Conservation (phyloP, 2,113 vertebrate species). For the Propithecus coquereli region DNA sequence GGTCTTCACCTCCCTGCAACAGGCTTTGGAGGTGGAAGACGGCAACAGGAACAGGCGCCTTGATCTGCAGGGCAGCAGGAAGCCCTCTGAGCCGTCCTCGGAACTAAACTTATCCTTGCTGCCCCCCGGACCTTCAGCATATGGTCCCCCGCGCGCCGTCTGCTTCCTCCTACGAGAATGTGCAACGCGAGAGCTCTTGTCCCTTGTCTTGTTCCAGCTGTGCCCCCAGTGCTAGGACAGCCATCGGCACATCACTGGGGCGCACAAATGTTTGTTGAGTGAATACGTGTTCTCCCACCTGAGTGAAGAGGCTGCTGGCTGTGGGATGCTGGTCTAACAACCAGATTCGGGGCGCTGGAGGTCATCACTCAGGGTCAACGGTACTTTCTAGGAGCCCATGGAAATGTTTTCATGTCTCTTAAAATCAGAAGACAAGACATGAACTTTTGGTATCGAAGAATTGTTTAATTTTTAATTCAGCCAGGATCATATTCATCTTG, state of each 20-base stretch:
- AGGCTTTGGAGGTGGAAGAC: fast-evolving
- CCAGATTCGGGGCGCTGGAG: neutral
- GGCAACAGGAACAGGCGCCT: fast-evolving
- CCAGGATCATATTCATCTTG: neutral
- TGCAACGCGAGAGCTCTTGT: fast-evolving
- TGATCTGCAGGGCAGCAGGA: neutral
- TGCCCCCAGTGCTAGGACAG: neutral
- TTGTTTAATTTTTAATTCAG: neutral
- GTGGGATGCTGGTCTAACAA: neutral
- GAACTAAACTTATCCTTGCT: fast-evolving
- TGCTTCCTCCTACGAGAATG: fast-evolving
- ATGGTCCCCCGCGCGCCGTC: fast-evolving
- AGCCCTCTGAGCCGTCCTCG: fast-evolving
- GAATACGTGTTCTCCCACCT: fast-evolving
- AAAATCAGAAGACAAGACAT: neutral
- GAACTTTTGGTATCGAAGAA: neutral
- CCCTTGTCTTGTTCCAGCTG: neutral
- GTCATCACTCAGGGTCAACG: fast-evolving
- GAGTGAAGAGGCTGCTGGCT: neutral
- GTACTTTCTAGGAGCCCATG: neutral
- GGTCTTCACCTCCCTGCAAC: fast-evolving
- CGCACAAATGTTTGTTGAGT: neutral
- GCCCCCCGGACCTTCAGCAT: neutral
- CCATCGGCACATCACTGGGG: fast-evolving
- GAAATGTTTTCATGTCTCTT: neutral